Evolutionary conservation across 2,797 vertebrate genomes (phyloP), one percentile per base, ranked within the genome.

Genomic region (Melanotaenia pygmaea): DNA sequence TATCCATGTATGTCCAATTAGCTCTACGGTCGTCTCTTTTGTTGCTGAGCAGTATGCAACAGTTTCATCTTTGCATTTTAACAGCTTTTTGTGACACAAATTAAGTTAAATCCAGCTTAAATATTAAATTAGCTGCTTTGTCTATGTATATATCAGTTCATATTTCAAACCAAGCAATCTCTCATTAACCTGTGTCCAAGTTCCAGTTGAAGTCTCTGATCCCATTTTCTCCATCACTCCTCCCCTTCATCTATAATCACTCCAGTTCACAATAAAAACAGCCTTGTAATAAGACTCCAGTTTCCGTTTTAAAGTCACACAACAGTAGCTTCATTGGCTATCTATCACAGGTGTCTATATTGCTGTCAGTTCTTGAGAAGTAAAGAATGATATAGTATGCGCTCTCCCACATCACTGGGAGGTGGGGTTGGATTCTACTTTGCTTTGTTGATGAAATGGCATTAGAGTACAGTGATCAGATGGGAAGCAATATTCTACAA

Each of bases 381-480:
- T 78, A 70, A 57, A 30, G 74, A 79, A 76, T 72, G 79, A 81
- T 83, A 81, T 82, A 82, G 80, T 82, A 69, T 71, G 53, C 73
- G 61, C 67, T 78, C 65, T 56, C 75, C 64, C 59, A 80, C 71
- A 81, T 83, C 63, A 64, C 54, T 2, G 24, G 47, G 34, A 56
- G 63, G 20, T 1, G 24, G 51, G 37, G 40, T 20, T 10, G 16
- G 38, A 37, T 5, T 56, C 50, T 32, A 35, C 71, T 81, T 82
- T 81, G 76, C 77, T 80, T 76, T 80, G 57, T 66, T 90, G 83
- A 91, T 90, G 86, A 88, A 91, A 90, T 85, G 77, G 80, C 77
- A 70, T 88, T 76, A 79, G 79, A 81, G 86, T 61, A 74, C 67
- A 64, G 79, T 76, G 80, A 90, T 91, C 85, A 86, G 70, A 84